Percentiles rank a stretch among this genome's conserved stretches.
Conservation (phyloP, 2,113 vertebrate species). For the Rhinichthys klamathensis region DNA sequence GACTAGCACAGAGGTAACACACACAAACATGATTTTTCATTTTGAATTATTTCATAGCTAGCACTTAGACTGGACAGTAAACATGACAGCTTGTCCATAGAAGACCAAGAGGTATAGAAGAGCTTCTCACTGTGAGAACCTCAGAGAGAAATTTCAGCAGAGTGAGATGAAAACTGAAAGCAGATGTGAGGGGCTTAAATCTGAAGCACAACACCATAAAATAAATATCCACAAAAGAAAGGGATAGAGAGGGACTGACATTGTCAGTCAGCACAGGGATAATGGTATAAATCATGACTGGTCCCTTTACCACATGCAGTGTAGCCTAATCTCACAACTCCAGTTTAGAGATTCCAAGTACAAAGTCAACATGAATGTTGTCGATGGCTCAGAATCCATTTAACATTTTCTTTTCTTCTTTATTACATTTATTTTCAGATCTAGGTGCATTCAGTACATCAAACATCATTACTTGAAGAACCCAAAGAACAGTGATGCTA, state of each 20-base stretch:
- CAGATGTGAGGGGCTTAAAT: constrained; percentile 36
- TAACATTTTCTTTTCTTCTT: too few species aligned
- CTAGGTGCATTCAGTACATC: too few species aligned
- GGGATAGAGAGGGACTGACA: background rate
- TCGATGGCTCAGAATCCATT: too few species aligned
- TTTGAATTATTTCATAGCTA: background rate
- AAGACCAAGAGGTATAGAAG: background rate
- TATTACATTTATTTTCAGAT: too few species aligned
- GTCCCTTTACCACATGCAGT: background rate
- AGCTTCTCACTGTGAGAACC: constrained; percentile 1
- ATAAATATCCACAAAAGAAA: background rate
- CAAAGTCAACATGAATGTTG: background rate
- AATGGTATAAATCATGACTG: background rate
- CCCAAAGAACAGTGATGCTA: too few species aligned
- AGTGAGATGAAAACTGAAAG: constrained; percentile 14
- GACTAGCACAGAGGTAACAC: constrained; percentile 87
- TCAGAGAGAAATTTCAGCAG: background rate
- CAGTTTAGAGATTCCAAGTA: background rate
- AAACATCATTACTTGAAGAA: too few species aligned
- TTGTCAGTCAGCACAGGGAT: background rate
- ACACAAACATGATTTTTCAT: background rate
- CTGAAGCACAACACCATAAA: background rate
- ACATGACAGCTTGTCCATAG: background rate
- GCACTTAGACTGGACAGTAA: background rate
- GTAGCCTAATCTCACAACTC: background rate